A percentile compares a stretch with the other conserved stretches of the same genome.
phyloP scores from a whole-genome alignment of 2,888 invertebrate genomes.

The Tipula unca region DNA sequence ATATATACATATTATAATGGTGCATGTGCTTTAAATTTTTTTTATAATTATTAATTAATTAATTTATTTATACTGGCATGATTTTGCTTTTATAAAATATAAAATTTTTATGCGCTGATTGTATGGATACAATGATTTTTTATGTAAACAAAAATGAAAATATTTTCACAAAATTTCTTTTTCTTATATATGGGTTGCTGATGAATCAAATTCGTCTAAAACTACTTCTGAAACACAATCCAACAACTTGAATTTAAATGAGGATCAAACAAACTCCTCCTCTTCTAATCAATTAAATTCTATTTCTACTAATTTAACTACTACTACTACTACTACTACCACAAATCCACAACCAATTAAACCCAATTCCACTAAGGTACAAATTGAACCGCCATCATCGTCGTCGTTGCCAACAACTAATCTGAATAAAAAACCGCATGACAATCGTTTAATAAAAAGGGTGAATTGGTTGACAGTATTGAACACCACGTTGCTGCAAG shows the following conservation, averaged over 20 bases:
- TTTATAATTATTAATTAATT: not conserved
- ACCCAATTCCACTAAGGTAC: conserved; percentile 20
- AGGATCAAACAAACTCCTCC: not conserved
- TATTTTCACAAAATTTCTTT: conserved; percentile 17
- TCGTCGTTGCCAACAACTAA: not conserved
- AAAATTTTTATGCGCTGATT: not conserved
- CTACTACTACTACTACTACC: not conserved
- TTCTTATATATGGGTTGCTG: conserved; percentile 18
- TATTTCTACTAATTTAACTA: conserved; percentile 9
- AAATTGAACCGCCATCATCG: not conserved
- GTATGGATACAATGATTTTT: not conserved
- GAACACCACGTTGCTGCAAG: conserved; percentile 88
- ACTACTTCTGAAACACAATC: not conserved
- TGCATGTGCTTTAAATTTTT: conserved; percentile 18
- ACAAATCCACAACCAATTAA: not conserved
- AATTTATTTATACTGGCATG: conserved; percentile 15
- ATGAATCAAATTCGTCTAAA: not conserved
- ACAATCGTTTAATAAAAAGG: conserved; percentile 48
- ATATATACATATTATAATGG: conserved; percentile 21
- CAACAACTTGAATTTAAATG: conserved; percentile 3
- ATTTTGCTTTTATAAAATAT: conserved; percentile 3
- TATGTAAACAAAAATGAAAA: not conserved
- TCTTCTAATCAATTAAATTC: not conserved
- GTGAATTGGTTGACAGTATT: conserved; percentile 89
- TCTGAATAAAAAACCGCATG: not conserved